A percentile compares a stretch with the other conserved stretches of the same genome.
Conservation (phyloP, 1,140 invertebrate genomes). For the Achroia grisella region DNA sequence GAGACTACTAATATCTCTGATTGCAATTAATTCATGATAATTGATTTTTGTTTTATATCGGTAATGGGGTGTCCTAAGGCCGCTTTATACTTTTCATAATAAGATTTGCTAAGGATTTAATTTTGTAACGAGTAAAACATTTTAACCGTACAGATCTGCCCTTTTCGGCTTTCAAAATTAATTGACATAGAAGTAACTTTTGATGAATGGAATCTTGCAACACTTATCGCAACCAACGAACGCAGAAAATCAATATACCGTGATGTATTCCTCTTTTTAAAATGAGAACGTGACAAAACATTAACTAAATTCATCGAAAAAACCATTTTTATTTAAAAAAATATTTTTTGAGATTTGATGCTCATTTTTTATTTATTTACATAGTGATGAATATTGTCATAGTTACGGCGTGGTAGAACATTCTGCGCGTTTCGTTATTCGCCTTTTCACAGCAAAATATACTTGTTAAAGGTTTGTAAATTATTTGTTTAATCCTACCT, state of each 20-base stretch:
- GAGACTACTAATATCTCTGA: too few relatives aligned
- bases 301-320: conserved; percentile 63
- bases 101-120: too few relatives aligned
- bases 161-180: too few relatives aligned
- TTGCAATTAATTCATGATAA: too few relatives aligned
- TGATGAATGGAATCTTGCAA: conserved; percentile 9
- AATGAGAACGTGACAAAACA: conserved; percentile 72
- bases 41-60: too few relatives aligned
- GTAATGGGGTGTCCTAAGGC: too few relatives aligned
- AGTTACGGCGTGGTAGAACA: conserved; percentile 71
- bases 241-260: conserved; percentile 70
- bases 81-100: too few relatives aligned
- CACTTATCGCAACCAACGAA: conserved; percentile 31
- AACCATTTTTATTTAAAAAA: conserved; percentile 67
- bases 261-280: conserved; percentile 70
- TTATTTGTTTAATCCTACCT: conserved; percentile 12
- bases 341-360: conserved; percentile 63
- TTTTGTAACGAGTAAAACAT: too few relatives aligned
- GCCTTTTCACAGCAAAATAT: conserved; percentile 57
- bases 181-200: too few relatives aligned
- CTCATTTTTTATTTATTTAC: conserved; percentile 74
- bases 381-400: conserved; percentile 70
- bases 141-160: too few relatives aligned
- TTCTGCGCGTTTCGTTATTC: conserved; percentile 57
- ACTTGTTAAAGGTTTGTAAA: conserved; percentile 64